Evolutionary conservation across 2,797 vertebrate genomes (phyloP), one percentile per base, ranked within the genome.

Genomic region (Melanotaenia nigrans): DNA sequence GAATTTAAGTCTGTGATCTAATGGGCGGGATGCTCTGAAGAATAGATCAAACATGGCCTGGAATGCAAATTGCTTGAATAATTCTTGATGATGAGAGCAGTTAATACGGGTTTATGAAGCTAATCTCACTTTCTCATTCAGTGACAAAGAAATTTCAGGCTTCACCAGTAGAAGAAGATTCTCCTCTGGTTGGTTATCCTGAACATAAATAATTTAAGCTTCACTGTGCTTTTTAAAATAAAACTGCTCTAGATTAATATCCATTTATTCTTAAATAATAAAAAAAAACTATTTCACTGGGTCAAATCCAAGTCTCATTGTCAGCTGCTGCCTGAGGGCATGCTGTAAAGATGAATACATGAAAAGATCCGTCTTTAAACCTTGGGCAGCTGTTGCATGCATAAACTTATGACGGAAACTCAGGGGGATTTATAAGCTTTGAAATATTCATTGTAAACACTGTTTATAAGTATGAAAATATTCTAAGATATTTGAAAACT

Each of bases 171-270:
- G 20, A 51, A 16, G 20, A 22, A 53, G 49, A 11, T 42, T 69
- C 58, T 45, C 42, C 11, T 20, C 40, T 66, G 16, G 51, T 40
- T 22, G 30, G 65, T 56, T 53, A 58, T 55, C 28, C 33, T 38
- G 38, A 22, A 45, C 51, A 57, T 77, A 56, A 71, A 83, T 82
- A 25, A 77, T 83, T 71, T 5, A 53, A 45, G 63, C 51, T 75
- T 7, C 64, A 9, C 33, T 36, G 32, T 51, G 10, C 58, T 55
- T 79, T 61, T 58, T 22, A 3, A 49, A 8, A n/a, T 3, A 49
- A 49, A 49, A 49, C 8, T 2, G 42, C 18, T 47, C 18, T 6
- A n/a, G 20, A 49, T n/a, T n/a, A 49, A 8, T 20, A 9, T 9
- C 9, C 18, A 49, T 49, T 49, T n/a, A 49, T 49, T 8, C 8